Evolutionary conservation across 2,888 invertebrate genomes (phyloP), one percentile per base, ranked within the genome.

Genomic region (Tiliacea aurago): DNA sequence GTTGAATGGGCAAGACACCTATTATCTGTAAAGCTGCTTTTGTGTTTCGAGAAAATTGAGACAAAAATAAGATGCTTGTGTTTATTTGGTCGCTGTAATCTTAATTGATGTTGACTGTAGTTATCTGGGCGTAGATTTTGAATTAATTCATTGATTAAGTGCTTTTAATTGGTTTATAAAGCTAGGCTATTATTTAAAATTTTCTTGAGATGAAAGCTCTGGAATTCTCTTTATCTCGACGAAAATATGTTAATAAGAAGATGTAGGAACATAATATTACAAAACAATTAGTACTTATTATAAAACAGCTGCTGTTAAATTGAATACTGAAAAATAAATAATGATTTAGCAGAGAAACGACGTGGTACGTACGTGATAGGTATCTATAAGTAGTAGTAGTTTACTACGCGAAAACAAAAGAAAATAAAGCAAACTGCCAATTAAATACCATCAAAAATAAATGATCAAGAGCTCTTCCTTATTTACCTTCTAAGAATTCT

Each of bases 21-120:
- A 70, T 81, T 81, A 78, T 84, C 74, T 59, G 45, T 62, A 63
- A 76, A 70, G 56, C 69, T 18, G 73, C 72, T 84, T 80, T 80
- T 80, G 47, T 84, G 28, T 69, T 70, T 20, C 11, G 41, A 58
- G 67, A 74, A 80, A 80, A 71, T 61, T 45, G 68, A 58, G 65
- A 84, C 67, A 65, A 67, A 83, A 79, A 65, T 43, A 62, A 59
- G 20, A 56, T 33, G n/a, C 11, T 58, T 51, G 65, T 56, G 53
- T 76, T 77, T 75, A 77, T 75, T 78, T 58, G 56, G 51, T 47
- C 23, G 62, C 23, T 56, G 51, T 81, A 81, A 78, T 81, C 78
- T 63, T 33, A 81, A 78, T 81, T 58, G 53, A 28, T 74, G 59
- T 64, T 74, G 53, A n/a, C 18, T 65, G 47, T 41, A 33, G 23